Percentiles rank a stretch among this genome's conserved stretches.
Conservation (phyloP, 2,888 invertebrate genomes). For the Spodoptera picta region DNA sequence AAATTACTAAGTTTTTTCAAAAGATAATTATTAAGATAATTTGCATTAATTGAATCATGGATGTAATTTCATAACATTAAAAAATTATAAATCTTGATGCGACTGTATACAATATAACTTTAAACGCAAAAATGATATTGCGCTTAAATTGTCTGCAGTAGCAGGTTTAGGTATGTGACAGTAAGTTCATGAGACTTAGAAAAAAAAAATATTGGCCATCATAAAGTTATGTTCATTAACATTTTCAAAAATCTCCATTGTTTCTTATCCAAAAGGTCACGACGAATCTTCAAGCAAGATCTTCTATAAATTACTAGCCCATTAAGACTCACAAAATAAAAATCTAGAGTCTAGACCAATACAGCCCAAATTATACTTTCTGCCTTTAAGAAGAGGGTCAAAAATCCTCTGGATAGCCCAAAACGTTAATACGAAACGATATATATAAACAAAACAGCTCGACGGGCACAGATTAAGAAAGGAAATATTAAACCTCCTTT, state of each 20-base stretch:
- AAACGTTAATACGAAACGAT: constrained; percentile 37
- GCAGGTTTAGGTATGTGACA: too few species aligned
- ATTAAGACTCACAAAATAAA: constrained; percentile 17
- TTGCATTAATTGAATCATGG: too few species aligned
- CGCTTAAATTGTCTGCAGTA: too few species aligned
- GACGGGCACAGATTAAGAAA: constrained; percentile 54
- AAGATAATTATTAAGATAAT: too few species aligned
- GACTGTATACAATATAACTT: too few species aligned
- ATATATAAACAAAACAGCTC: constrained; percentile 48
- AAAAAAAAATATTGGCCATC: too few species aligned
- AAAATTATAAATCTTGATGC: too few species aligned
- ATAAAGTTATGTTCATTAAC: constrained; percentile 1
- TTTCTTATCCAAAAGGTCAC: constrained; percentile 29
- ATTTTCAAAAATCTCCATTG: constrained; percentile 21
- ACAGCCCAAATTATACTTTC: constrained; percentile 12
- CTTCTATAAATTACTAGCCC: constrained; percentile 28
- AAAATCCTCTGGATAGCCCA: constrained; percentile 6
- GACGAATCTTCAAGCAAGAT: constrained; percentile 22
- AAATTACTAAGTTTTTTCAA: too few species aligned
- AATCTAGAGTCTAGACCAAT: background rate
- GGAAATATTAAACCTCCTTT: constrained; percentile 51
- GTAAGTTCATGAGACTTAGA: too few species aligned
- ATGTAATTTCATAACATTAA: too few species aligned
- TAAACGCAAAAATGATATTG: too few species aligned
- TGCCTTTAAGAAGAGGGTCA: fast-evolving